These are phyloP conservation scores for Bombus sibiricus DNA, from an alignment of 1,140 invertebrate species.

Conservation along the genomic window DNA sequence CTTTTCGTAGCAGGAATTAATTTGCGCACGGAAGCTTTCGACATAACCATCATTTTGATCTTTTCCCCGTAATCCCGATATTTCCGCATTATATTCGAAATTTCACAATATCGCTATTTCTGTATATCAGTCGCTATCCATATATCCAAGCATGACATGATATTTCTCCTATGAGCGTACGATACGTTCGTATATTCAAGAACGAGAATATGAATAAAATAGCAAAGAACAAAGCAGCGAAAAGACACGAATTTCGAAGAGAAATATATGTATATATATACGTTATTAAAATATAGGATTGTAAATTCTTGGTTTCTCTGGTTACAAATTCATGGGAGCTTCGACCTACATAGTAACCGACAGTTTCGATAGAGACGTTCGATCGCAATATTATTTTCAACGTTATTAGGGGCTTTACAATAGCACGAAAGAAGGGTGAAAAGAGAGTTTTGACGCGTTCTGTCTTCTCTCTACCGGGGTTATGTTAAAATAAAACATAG, in stretches of 20 bases:
- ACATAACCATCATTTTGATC: slow-evolving; percentile 1
- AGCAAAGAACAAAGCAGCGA: not conserved
- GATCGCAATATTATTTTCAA: not conserved
- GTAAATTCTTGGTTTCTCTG: not conserved
- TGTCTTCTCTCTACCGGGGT: slow-evolving; percentile 15
- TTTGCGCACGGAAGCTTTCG: slow-evolving; percentile 9
- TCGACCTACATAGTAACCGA: not conserved
- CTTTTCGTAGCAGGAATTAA: slow-evolving; percentile 17
- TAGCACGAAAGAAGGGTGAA: not conserved
- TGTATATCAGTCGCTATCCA: not conserved
- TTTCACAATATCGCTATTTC: slow-evolving; percentile 6
- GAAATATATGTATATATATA: slow-evolving; percentile 17
- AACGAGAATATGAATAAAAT: not conserved
- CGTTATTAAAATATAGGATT: not conserved
- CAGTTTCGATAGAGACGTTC: not conserved
- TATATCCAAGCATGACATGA: too few relatives aligned
- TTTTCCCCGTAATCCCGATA: not conserved
- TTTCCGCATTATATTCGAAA: not conserved
- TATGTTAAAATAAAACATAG: slow-evolving; percentile 13
- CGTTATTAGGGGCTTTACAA: not conserved
- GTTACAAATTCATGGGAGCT: not conserved
- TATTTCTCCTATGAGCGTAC: not conserved
- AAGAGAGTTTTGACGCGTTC: slow-evolving; percentile 12
- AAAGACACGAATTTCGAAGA: not conserved
- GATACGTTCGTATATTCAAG: not conserved